Base-by-base conservation (phyloP, 1,140 invertebrate species). In the Drosophila nikananu region DNA sequence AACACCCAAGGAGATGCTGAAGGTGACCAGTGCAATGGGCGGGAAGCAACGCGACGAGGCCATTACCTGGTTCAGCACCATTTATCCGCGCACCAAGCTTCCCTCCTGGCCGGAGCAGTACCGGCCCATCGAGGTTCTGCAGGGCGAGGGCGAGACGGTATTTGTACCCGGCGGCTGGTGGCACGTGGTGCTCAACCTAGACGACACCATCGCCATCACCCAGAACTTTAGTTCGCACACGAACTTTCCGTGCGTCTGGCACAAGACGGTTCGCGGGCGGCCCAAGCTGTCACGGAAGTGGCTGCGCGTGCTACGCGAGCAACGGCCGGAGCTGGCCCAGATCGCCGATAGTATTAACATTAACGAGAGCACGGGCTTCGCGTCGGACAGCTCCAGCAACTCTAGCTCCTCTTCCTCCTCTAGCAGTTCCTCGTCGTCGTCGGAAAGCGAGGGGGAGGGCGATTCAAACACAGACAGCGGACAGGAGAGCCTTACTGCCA, bases 101-200 rank as follows among this genome's bases (percentile, higher is more conserved):
- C 95, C 97, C 27, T 94, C 95, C 19, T 99, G 99, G 99, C 98
- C 98, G 41, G 94, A 96, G 90, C 96, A 99, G 92, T 99, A 95
- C 93, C 96, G 97, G 93, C 98, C 98, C 19, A 95, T 99, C 67
- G 98, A 99, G 94, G 98, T 99, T 81, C 93, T 99, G n/a, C 99
- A 99, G 93, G 95, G 96, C 81, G 98, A 99, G 44, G 99, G 99
- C 37, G 99, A 99, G 93, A 99, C 98, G 7, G 98, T 99, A 23
- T 99, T 99, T 95, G 98, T 99, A 48, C 99, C 99, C 25, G 98
- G 97, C 25, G 98, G 98, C 5, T 98, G 97, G 97, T 99, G 99
- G 99, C 99, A 99, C 94, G 99, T 99, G 41, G 99, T 99, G 19
- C 94, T 99, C 9, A 99, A 99, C 94, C 94, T 99, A 55, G 98